These are phyloP conservation scores for Furnarius figulus DNA, from an alignment of 2,113 vertebrate species.

Conservation along the genomic window DNA sequence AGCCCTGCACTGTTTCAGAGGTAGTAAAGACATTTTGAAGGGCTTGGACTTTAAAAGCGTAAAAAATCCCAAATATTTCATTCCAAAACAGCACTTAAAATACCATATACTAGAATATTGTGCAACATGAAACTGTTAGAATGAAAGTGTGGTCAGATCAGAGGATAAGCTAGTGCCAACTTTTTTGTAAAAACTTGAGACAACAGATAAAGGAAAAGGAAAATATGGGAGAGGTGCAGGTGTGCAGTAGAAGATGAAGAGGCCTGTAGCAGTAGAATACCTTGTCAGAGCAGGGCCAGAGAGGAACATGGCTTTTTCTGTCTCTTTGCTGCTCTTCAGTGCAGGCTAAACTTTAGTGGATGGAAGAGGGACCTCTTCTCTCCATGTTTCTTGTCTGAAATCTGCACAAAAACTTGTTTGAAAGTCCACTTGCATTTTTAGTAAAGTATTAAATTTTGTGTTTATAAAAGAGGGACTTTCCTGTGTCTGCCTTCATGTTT, in stretches of 20 bases:
- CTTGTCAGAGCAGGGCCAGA: neutral
- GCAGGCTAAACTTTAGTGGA: neutral
- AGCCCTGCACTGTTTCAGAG: neutral
- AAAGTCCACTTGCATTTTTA: neutral
- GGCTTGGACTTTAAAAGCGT: neutral
- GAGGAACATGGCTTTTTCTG: neutral
- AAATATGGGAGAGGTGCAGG: neutral
- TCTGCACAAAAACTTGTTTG: neutral
- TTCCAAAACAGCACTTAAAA: neutral
- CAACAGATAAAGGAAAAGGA: neutral
- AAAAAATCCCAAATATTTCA: neutral
- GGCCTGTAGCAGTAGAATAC: neutral
- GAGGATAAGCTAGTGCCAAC: neutral
- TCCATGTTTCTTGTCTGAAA: neutral
- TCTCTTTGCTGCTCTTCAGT: neutral
- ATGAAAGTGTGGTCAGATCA: neutral
- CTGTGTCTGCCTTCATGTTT: neutral
- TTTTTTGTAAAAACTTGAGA: neutral
- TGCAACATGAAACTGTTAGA: no score
- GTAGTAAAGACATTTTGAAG: neutral
- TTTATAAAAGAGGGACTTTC: neutral
- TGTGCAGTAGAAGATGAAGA: neutral
- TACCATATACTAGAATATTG: neutral
- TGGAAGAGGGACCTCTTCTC: neutral
- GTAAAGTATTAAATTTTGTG: neutral